These are phyloP conservation scores for Caenorhabditis doughertyi DNA, from an alignment of 2,888 invertebrate genomes.

Conservation along the genomic window DNA sequence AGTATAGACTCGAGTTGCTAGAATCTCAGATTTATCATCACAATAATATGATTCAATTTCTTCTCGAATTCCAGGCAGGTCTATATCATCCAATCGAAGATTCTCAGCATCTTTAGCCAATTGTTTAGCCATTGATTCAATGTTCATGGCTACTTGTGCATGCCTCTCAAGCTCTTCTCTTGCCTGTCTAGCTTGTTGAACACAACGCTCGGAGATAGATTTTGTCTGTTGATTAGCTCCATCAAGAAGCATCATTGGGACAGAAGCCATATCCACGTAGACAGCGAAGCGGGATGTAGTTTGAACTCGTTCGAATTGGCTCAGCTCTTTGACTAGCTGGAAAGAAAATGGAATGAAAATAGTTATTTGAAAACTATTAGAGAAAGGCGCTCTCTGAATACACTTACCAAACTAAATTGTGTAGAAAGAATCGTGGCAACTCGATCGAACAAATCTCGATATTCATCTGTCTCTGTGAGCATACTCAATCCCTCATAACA, in stretches of 20 bases:
- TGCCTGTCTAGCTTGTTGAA: conserved; percentile 32
- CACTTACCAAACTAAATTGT: conserved; percentile 39
- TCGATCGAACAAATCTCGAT: conserved; percentile 10
- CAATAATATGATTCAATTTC: conserved; percentile 52
- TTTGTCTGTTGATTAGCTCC: conserved; percentile 17
- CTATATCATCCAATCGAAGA: conserved; percentile 51
- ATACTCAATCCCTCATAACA: conserved; percentile 51
- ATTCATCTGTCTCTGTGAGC: conserved; percentile 48
- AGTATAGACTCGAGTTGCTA: conserved; percentile 42
- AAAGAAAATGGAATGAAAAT: too few relatives aligned
- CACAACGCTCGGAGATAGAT: conserved; percentile 30
- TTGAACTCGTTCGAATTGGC: conserved; percentile 40
- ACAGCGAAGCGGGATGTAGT: conserved; percentile 54
- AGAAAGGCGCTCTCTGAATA: neutral
- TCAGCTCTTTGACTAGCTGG: conserved; percentile 41
- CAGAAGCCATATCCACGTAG: conserved; percentile 50
- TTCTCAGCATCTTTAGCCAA: conserved; percentile 32
- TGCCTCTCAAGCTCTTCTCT: conserved; percentile 46
- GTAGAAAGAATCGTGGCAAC: conserved; percentile 48
- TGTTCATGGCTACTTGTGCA: conserved; percentile 18
- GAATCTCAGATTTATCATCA: conserved; percentile 34
- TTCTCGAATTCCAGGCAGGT: conserved; percentile 61
- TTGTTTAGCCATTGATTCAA: conserved; percentile 32
- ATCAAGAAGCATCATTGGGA: conserved; percentile 44
- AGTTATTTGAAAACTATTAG: too few relatives aligned